These are phyloP conservation scores for Thelaira solivaga DNA, from an alignment of 2,888 invertebrate genomes.

Conservation along the genomic window DNA sequence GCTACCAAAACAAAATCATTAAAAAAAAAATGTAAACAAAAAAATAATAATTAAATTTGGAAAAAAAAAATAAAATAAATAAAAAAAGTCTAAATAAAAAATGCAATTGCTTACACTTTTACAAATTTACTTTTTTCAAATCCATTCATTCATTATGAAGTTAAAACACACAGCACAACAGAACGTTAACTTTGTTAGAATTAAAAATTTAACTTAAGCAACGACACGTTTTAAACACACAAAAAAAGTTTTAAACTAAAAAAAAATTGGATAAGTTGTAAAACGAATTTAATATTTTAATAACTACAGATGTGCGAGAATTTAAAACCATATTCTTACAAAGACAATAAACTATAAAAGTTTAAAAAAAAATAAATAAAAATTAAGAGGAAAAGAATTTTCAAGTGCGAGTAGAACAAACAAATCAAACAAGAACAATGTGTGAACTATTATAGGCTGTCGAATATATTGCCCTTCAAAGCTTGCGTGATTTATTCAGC, in stretches of 20 bases:
- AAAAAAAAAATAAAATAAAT: background rate
- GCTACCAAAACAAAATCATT: constrained; percentile 39
- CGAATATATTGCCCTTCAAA: constrained; percentile 33
- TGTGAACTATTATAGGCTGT: constrained; percentile 45
- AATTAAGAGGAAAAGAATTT: constrained; percentile 5
- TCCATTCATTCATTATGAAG: constrained; percentile 4
- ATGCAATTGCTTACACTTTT: constrained; percentile 15
- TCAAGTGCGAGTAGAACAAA: constrained; percentile 2
- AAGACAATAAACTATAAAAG: constrained; percentile 23
- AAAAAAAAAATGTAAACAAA: constrained; percentile 21
- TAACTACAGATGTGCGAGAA: constrained; percentile 29
- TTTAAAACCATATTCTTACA: background rate
- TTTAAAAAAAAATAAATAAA: background rate
- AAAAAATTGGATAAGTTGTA: too few species aligned
- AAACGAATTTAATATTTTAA: background rate
- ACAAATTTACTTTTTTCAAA: constrained; percentile 29
- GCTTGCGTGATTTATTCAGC: constrained; percentile 50
- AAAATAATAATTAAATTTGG: constrained; percentile 15
- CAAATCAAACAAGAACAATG: constrained; percentile 45
- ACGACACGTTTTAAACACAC: background rate
- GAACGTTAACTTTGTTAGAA: background rate
- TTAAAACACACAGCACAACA: constrained; percentile 6
- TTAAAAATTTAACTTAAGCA: background rate
- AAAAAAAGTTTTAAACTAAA: constrained; percentile 4
- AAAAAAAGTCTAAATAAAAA: background rate